phyloP scores from a whole-genome alignment of 2,797 vertebrate species.

The Emydoidea blandingii region DNA sequence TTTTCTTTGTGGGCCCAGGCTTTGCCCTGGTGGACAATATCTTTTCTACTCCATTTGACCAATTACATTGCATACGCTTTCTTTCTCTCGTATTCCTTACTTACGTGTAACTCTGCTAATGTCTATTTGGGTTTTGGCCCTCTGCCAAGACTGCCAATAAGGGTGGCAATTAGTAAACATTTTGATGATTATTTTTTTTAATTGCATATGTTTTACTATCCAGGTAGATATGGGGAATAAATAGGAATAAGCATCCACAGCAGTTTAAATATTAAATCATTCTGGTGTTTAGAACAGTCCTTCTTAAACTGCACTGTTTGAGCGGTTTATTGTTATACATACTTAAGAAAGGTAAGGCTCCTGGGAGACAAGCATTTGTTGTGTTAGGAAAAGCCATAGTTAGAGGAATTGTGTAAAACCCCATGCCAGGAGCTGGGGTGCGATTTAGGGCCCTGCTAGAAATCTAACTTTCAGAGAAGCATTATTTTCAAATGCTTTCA shows the following conservation, averaged over 20 bases:
- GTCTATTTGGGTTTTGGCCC: not conserved
- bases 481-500: conserved; percentile 27
- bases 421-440: not conserved
- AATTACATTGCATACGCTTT: not conserved
- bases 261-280: conserved; percentile 13
- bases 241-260: not conserved
- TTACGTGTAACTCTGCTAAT: not conserved
- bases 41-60: not conserved
- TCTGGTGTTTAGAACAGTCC: not conserved
- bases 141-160: not conserved
- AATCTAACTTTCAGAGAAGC: not conserved
- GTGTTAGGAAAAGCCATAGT: conserved; percentile 19
- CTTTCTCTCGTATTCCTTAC: not conserved
- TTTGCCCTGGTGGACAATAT: not conserved
- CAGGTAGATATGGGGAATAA: conserved; percentile 9
- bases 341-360: conserved; percentile 8
- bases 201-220: not conserved
- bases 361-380: conserved; percentile 13
- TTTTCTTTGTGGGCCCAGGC: not conserved
- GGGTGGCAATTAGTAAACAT: not conserved
- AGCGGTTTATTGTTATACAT: conserved; percentile 28
- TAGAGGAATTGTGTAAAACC: conserved; percentile 17
- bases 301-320: not conserved
- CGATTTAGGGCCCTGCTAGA: not conserved
- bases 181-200: not conserved